phyloP scores from a whole-genome alignment of 2,888 invertebrate genomes.

The Leptinotarsa juncta region DNA sequence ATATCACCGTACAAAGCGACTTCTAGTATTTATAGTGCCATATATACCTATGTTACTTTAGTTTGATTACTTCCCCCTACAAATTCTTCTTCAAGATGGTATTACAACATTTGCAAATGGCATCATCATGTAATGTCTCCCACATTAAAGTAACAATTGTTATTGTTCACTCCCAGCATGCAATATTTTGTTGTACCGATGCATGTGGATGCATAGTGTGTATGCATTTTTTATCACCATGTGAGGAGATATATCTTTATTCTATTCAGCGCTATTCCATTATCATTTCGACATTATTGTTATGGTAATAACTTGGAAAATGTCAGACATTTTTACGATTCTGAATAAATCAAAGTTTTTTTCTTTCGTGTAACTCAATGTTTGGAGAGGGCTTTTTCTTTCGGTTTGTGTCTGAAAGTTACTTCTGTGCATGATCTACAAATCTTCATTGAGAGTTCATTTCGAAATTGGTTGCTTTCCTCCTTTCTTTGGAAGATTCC shows the following conservation, averaged over 20 bases:
- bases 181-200: conserved; percentile 50
- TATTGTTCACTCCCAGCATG: conserved; percentile 46
- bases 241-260: conserved; percentile 34
- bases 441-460: no score
- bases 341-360: no score
- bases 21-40: conserved; percentile 50
- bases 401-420: no score
- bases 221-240: conserved; percentile 34
- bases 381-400: no score
- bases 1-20: conserved; percentile 42
- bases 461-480: no score
- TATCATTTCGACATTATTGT: conserved; percentile 16
- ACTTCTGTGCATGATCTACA: no score
- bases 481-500: no score
- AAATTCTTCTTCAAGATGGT: conserved; percentile 55
- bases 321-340: background rate
- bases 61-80: conserved; percentile 57
- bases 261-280: conserved; percentile 31
- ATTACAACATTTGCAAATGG: conserved; percentile 61
- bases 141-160: conserved; percentile 33
- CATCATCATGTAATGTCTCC: conserved; percentile 49
- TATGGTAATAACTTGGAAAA: background rate
- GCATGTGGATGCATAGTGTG: conserved; percentile 48
- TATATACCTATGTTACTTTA: conserved; percentile 38
- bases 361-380: no score